phyloP scores from a whole-genome alignment of 2,888 invertebrate genomes.

The Pomacea canaliculata region DNA sequence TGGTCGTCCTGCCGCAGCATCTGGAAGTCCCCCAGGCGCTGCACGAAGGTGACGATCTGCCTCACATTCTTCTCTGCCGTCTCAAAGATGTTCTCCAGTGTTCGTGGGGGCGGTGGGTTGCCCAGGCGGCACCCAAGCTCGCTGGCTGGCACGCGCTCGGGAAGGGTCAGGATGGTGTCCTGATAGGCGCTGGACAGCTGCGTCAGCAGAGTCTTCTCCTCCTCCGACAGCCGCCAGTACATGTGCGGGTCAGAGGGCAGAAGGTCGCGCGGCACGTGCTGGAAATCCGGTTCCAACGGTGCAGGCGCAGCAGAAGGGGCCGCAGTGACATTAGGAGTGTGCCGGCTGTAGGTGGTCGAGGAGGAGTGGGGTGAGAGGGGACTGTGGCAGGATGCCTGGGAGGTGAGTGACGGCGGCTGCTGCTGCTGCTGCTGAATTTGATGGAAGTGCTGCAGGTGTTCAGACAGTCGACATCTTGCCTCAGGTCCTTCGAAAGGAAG shows the following conservation, averaged over 20 bases:
- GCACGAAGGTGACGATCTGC: conserved; percentile 78
- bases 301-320: background rate
- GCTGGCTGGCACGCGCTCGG: conserved; percentile 15
- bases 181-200: conserved; percentile 47
- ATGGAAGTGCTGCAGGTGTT: background rate
- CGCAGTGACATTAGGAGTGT: conserved; percentile 3
- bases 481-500: background rate
- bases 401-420: conserved; percentile 24
- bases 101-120: conserved; percentile 30
- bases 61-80: conserved; percentile 88
- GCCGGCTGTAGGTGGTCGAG: background rate
- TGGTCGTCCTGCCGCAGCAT: conserved; percentile 96
- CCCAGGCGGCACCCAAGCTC: background rate
- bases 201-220: conserved; percentile 46
- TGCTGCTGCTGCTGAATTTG: background rate
- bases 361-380: background rate
- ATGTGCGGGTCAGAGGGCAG: conserved; percentile 44
- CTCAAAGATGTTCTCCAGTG: conserved; percentile 74
- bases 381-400: conserved; percentile 1
- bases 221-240: conserved; percentile 44
- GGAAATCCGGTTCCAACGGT: conserved; percentile 18
- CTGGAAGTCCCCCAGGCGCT: conserved; percentile 82
- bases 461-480: background rate
- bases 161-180: conserved; percentile 21
- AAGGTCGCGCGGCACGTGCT: conserved; percentile 31